Conservation (phyloP, 2,113 vertebrate genomes). For the Chinchilla lanigera region DNA sequence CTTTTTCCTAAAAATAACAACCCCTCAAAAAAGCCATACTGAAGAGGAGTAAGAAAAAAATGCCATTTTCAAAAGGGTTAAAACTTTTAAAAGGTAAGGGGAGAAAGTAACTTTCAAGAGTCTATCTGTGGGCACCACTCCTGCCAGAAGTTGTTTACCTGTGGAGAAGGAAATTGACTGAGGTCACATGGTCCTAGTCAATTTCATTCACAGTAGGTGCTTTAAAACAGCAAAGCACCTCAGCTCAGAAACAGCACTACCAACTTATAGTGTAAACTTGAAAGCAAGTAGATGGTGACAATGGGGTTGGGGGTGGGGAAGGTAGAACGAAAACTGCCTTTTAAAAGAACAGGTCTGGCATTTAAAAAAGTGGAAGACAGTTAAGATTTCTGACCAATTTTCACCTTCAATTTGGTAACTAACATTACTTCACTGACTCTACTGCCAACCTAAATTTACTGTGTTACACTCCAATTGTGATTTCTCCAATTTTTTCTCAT, state of each 20-base stretch:
- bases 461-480: slow-evolving; percentile 48
- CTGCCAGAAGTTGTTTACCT: slow-evolving; percentile 71
- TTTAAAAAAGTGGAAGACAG: background rate
- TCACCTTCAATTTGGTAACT: slow-evolving; percentile 65
- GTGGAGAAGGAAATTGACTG: slow-evolving; percentile 73
- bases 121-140: slow-evolving; percentile 19
- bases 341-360: slow-evolving; percentile 44
- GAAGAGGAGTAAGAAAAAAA: slow-evolving; percentile 11
- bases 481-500: slow-evolving; percentile 53
- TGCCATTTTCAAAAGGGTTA: slow-evolving; percentile 49
- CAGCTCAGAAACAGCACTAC: slow-evolving; percentile 63
- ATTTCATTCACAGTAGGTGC: slow-evolving; percentile 81
- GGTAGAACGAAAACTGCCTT: background rate
- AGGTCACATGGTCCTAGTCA: slow-evolving; percentile 73
- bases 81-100: slow-evolving; percentile 66
- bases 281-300: slow-evolving; percentile 48
- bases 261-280: slow-evolving; percentile 63
- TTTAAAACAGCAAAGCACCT: slow-evolving; percentile 74
- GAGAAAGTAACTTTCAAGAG: slow-evolving; percentile 47
- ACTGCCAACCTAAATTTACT: slow-evolving; percentile 65
- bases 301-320: slow-evolving; percentile 9
- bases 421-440: slow-evolving; percentile 59
- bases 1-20: slow-evolving; percentile 38
- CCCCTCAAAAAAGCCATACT: background rate
- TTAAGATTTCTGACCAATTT: slow-evolving; percentile 51